These are phyloP conservation scores for Philantomba maxwellii DNA, from an alignment of 2,113 vertebrate genomes.

Conservation along the genomic window DNA sequence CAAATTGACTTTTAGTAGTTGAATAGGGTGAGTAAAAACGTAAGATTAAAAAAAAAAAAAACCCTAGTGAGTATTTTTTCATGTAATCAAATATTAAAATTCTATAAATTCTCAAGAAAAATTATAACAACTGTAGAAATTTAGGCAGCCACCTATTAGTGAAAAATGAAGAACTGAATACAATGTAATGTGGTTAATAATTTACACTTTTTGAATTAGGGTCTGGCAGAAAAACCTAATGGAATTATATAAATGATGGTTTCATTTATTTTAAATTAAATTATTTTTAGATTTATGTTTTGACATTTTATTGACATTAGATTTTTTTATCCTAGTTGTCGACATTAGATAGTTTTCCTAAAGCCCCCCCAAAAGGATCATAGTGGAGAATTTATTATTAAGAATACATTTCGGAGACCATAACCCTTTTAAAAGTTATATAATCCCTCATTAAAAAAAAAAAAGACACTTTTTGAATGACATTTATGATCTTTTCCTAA, in stretches of 20 bases:
- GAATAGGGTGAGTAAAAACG: slow-evolving; percentile 38
- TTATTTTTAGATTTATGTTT: slow-evolving; percentile 74
- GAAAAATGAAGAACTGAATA: slow-evolving; percentile 73
- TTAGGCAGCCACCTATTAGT: slow-evolving; percentile 75
- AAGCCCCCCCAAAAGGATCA: not conserved
- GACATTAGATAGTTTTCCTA: slow-evolving; percentile 36
- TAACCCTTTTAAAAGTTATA: not conserved
- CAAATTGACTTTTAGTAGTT: slow-evolving; percentile 44
- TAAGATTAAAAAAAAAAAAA: slow-evolving; percentile 38
- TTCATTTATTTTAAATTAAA: slow-evolving; percentile 72
- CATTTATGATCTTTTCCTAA: not conserved
- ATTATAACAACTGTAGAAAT: slow-evolving; percentile 68
- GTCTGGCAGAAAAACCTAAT: slow-evolving; percentile 71
- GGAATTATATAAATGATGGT: slow-evolving; percentile 72
- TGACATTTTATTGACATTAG: slow-evolving; percentile 71
- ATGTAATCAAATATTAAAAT: slow-evolving; percentile 73
- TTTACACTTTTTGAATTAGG: slow-evolving; percentile 73
- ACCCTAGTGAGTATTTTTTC: slow-evolving; percentile 50
- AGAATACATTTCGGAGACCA: not conserved
- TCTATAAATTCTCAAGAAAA: slow-evolving; percentile 74
- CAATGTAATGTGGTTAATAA: slow-evolving; percentile 74
- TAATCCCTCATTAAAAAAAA: not conserved
- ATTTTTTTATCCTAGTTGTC: slow-evolving; percentile 55
- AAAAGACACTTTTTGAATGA: not conserved
- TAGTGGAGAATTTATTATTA: not conserved